Conservation (phyloP, 2,113 vertebrate genomes). For the Notechis scutatus region DNA sequence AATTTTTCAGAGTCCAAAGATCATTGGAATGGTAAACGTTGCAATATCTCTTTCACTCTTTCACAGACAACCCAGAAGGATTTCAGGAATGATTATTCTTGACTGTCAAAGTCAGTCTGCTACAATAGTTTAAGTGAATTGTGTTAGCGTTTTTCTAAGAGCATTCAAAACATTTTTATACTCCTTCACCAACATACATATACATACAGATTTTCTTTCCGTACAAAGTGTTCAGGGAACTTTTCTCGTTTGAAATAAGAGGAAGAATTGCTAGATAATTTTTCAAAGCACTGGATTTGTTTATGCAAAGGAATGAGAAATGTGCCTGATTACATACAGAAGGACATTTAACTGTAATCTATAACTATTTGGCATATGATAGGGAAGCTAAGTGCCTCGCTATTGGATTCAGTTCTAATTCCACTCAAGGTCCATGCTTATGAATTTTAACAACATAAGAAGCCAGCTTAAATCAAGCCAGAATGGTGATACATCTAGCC, state of each 20-base stretch:
- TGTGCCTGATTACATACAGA: not conserved
- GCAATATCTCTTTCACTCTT: not conserved
- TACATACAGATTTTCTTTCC: not conserved
- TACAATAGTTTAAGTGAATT: not conserved
- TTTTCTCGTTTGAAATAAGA: not conserved
- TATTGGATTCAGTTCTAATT: not conserved
- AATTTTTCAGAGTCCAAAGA: not conserved
- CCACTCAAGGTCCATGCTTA: not conserved
- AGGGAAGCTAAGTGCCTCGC: not conserved
- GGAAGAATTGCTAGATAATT: not conserved
- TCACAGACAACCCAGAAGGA: not conserved
- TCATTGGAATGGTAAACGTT: not conserved
- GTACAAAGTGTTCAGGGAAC: not conserved
- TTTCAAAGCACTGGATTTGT: not conserved
- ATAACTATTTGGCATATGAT: not conserved
- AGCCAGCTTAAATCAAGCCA: not conserved
- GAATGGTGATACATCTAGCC: no score
- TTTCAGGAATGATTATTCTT: conserved; percentile 9
- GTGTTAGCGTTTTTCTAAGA: not conserved
- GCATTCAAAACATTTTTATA: not conserved
- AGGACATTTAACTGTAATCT: not conserved
- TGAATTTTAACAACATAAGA: not conserved
- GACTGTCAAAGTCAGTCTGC: not conserved
- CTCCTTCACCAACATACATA: not conserved
- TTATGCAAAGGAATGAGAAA: not conserved